A percentile compares a stretch with the other conserved stretches of the same genome.
phyloP scores from a whole-genome alignment of 1,140 invertebrate genomes.

The Pogonognathellus flavescens region DNA sequence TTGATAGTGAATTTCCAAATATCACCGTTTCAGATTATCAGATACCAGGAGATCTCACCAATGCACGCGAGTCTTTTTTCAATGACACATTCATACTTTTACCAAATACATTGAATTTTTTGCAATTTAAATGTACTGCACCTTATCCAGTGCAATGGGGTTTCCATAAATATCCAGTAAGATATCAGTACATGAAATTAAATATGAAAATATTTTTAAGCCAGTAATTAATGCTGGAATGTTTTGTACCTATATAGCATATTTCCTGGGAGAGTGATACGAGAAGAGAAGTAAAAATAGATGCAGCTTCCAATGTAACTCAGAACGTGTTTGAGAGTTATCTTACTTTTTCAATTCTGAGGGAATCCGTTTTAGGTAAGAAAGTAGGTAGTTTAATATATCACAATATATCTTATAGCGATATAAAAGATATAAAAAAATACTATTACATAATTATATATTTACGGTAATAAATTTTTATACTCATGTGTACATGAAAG shows the following conservation, averaged over 20 bases:
- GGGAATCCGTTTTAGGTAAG: slow-evolving; percentile 11
- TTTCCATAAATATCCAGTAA: background rate
- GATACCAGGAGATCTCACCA: background rate
- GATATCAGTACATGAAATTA: background rate
- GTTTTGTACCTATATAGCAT: background rate
- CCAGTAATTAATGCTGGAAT: background rate
- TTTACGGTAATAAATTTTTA: no score
- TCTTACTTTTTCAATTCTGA: background rate
- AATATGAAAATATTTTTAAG: background rate
- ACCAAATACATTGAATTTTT: slow-evolving; percentile 8
- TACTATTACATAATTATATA: no score
- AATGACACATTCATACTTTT: background rate
- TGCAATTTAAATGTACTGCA: background rate
- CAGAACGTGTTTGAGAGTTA: background rate
- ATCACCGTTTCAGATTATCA: background rate
- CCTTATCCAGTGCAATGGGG: background rate
- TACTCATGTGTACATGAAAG: no score
- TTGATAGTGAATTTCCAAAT: background rate
- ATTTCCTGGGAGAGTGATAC: background rate
- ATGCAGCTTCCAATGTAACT: background rate
- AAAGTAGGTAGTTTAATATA: no score
- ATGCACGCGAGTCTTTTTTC: background rate
- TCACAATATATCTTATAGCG: no score
- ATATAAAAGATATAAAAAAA: no score
- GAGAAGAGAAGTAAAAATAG: background rate